Evolutionary conservation across 1,140 invertebrate species (phyloP).

Genomic region (Leptonema lineaticorne): DNA sequence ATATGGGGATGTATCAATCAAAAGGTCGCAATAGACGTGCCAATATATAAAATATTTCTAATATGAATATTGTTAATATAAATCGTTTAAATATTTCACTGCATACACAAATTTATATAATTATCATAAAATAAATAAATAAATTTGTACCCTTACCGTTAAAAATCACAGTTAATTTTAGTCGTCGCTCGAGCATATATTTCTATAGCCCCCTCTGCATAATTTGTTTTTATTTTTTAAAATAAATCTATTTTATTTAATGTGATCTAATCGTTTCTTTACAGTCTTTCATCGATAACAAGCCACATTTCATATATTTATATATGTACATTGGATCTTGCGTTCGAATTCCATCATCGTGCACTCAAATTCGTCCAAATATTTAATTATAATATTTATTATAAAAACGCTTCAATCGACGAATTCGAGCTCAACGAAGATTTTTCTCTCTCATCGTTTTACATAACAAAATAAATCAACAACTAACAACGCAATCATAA

Average conservation of each 20-base stretch:
- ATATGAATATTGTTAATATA: too few relatives aligned
- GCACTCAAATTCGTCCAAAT: neutral
- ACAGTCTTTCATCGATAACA: constrained; percentile 6
- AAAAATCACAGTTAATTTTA: neutral
- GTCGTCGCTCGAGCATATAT: neutral
- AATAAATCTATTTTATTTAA: too few relatives aligned
- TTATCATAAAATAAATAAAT: neutral
- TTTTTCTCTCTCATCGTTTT: too few relatives aligned
- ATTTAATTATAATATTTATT: constrained; percentile 11
- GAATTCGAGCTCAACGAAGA: too few relatives aligned
- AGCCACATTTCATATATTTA: neutral
- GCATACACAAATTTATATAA: too few relatives aligned
- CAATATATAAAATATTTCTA: too few relatives aligned
- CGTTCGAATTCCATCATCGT: too few relatives aligned
- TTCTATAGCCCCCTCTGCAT: constrained; percentile 4
- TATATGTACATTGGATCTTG: too few relatives aligned
- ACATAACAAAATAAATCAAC: constrained; percentile 42
- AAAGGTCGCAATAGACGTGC: constrained; percentile 21
- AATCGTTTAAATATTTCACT: too few relatives aligned
- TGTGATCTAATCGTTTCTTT: neutral
- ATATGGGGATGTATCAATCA: constrained; percentile 31
- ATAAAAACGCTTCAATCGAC: too few relatives aligned
- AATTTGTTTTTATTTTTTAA: too few relatives aligned
- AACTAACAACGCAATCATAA: constrained; percentile 41
- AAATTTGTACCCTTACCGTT: neutral